A percentile compares a stretch with the other conserved stretches of the same genome.
Evolutionary conservation across 2,113 vertebrate species (phyloP).

Genomic region (Cyprinodon tularosa): DNA sequence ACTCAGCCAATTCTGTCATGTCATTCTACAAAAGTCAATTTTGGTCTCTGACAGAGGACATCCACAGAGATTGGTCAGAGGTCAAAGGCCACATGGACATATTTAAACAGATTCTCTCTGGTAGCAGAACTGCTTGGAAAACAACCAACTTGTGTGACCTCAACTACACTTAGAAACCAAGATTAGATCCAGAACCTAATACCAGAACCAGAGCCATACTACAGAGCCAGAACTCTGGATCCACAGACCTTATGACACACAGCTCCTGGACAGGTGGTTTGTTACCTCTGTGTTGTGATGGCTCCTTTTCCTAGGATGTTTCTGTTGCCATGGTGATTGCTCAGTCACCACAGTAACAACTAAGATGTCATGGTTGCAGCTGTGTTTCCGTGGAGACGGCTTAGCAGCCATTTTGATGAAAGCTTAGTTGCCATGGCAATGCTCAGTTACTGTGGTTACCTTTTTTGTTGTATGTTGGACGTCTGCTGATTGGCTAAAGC

Average conservation of each 20-base stretch:
- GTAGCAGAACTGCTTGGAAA: conserved; percentile 2
- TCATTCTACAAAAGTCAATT: background rate
- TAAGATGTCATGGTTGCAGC: too few relatives aligned
- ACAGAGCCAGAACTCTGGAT: background rate
- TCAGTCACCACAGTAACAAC: conserved; percentile 34
- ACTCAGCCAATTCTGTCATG: background rate
- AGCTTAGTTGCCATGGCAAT: background rate
- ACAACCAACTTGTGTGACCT: background rate
- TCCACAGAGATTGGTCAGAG: conserved; percentile 9
- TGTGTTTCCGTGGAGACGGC: too few relatives aligned
- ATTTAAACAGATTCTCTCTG: conserved; percentile 2
- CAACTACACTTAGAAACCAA: background rate
- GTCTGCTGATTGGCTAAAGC: conserved; percentile 39
- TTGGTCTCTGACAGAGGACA: background rate
- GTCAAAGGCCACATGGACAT: conserved; percentile 22
- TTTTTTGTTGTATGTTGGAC: conserved; percentile 5
- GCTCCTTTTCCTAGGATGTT: background rate
- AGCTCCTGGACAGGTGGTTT: conserved; percentile 21
- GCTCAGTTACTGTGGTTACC: too few relatives aligned
- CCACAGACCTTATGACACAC: conserved; percentile 20
- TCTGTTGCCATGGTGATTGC: conserved; percentile 49
- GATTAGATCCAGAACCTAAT: background rate
- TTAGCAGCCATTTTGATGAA: too few relatives aligned
- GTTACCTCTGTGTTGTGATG: background rate
- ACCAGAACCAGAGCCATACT: background rate